Evolutionary conservation across 2,888 invertebrate species (phyloP).

Genomic region (Aquatica leii): DNA sequence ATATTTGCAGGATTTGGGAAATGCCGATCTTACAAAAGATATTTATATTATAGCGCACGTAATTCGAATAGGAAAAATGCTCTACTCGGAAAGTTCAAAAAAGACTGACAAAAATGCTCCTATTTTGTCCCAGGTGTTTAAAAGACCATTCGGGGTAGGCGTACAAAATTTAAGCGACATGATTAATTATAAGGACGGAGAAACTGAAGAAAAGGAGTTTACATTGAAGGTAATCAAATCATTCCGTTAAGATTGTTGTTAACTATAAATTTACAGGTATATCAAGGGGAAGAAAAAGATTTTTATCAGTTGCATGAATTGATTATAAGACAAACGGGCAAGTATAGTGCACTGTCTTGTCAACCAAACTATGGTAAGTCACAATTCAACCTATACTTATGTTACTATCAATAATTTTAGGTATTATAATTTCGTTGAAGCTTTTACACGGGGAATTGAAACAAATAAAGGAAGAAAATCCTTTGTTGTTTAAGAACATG

Average conservation of each 20-base stretch:
- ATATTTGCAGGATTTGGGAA: conserved; percentile 76
- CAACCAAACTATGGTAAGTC: conserved; percentile 81
- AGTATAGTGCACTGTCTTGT: conserved; percentile 82
- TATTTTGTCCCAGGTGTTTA: conserved; percentile 62
- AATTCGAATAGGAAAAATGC: conserved; percentile 87
- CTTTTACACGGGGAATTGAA: conserved; percentile 82
- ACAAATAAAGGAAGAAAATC: conserved; percentile 81
- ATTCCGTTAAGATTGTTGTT: background rate
- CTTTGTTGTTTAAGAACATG: conserved; percentile 80
- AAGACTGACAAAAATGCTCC: conserved; percentile 59
- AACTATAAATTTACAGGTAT: conserved; percentile 65
- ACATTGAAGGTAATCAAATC: conserved; percentile 71
- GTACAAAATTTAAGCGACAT: conserved; percentile 79
- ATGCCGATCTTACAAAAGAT: conserved; percentile 84
- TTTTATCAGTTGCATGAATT: conserved; percentile 90
- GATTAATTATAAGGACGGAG: conserved; percentile 67
- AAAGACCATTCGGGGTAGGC: conserved; percentile 88
- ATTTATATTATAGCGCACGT: conserved; percentile 90
- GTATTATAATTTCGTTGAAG: conserved; percentile 81
- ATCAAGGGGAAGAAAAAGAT: conserved; percentile 88
- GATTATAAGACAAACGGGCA: conserved; percentile 84
- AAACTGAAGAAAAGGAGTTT: conserved; percentile 78
- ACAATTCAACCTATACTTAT: background rate
- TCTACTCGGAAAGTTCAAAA: conserved; percentile 67
- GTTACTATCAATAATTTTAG: conserved; percentile 52